Percentiles rank a stretch among this genome's conserved stretches.
phyloP scores from a whole-genome alignment of 1,140 invertebrate species.

The Temnothorax curvispinosus region DNA sequence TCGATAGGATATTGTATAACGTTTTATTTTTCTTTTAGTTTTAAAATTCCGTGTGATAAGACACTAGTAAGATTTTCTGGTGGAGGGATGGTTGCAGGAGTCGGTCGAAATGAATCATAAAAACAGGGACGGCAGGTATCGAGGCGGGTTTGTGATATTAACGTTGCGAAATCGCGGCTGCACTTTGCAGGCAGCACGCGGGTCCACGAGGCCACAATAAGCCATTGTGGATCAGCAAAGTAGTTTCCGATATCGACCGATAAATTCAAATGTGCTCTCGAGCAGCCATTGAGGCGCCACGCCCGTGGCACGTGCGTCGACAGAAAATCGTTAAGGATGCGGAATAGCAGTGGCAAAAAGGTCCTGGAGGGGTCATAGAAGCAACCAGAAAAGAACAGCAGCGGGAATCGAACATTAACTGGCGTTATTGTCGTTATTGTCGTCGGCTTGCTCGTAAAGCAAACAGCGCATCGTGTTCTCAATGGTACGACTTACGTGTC shows the following conservation, averaged over 20 bases:
- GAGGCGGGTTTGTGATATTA: constrained; percentile 42
- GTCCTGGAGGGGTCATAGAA: constrained; percentile 39
- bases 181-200: constrained; percentile 18
- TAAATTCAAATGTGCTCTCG: constrained; percentile 76
- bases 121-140: background rate
- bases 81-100: background rate
- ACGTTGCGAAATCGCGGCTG: background rate
- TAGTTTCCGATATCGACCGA: constrained; percentile 77
- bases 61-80: background rate
- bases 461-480: background rate
- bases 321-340: constrained; percentile 79
- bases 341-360: constrained; percentile 57
- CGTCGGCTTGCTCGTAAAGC: constrained; percentile 2
- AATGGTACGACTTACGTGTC: background rate
- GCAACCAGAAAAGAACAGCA: background rate
- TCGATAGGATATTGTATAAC: background rate
- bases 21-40: background rate
- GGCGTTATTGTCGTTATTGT: constrained; percentile 29
- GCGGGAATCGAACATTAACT: constrained; percentile 8
- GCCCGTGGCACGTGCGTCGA: constrained; percentile 74
- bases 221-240: constrained; percentile 76
- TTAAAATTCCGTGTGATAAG: constrained; percentile 10
- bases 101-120: constrained; percentile 22
- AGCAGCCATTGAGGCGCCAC: constrained; percentile 67
- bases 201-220: constrained; percentile 68